Conservation (phyloP, 2,888 invertebrate species). For the Hydraecia micacea region DNA sequence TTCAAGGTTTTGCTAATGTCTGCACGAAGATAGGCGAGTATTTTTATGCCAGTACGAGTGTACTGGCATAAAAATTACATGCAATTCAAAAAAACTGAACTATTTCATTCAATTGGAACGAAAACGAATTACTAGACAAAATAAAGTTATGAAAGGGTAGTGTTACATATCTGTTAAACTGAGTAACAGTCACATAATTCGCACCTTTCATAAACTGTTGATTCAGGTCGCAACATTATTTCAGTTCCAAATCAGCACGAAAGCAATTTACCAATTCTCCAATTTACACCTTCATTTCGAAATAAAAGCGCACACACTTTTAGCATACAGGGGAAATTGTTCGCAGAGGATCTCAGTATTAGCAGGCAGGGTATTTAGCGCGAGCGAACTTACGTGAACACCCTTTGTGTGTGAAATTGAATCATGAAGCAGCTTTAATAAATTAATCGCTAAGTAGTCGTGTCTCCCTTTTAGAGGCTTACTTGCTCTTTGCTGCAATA, state of each 20-base stretch:
- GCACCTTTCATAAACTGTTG: slow-evolving; percentile 5
- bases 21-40: no score
- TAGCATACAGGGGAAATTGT: slow-evolving; percentile 27
- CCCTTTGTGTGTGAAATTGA: slow-evolving; percentile 81
- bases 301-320: slow-evolving; percentile 34
- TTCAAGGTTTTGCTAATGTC: background rate
- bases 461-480: slow-evolving; percentile 76
- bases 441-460: slow-evolving; percentile 80
- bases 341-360: slow-evolving; percentile 25
- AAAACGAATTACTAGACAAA: background rate
- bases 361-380: slow-evolving; percentile 43
- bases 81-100: background rate
- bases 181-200: background rate
- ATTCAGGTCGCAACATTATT: background rate
- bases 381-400: slow-evolving; percentile 63
- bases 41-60: no score
- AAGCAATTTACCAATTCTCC: slow-evolving; percentile 20
- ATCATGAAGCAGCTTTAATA: slow-evolving; percentile 80
- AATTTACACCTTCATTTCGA: slow-evolving; percentile 14
- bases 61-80: background rate
- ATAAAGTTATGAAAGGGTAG: background rate
- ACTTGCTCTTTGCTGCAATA: slow-evolving; percentile 74
- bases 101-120: background rate
- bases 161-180: background rate
- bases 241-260: slow-evolving; percentile 7